Percentiles rank a stretch among this genome's conserved stretches.
Evolutionary conservation across 2,113 vertebrate species (phyloP).

Genomic region (Labrus mixtus): DNA sequence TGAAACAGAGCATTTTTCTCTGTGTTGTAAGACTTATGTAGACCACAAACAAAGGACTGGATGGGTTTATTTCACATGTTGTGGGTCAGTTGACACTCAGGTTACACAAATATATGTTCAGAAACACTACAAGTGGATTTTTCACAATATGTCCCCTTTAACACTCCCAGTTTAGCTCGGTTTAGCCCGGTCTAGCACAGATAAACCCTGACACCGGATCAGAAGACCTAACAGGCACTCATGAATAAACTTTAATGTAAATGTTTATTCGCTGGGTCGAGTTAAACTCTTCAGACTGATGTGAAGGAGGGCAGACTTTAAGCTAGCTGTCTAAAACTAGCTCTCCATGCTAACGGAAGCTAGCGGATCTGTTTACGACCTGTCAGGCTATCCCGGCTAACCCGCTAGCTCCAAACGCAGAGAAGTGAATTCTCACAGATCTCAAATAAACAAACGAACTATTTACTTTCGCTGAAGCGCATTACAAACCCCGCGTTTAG

Average conservation of each 20-base stretch:
- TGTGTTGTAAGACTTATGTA: too few species aligned
- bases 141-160: neutral
- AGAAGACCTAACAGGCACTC: neutral
- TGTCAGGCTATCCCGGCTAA: conserved; percentile 68
- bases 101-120: too few species aligned
- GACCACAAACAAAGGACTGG: too few species aligned
- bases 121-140: too few species aligned
- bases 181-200: neutral
- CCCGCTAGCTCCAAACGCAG: conserved; percentile 28
- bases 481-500: neutral
- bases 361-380: conserved; percentile 46
- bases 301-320: too few species aligned
- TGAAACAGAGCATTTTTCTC: too few species aligned
- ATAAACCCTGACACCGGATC: neutral
- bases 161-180: neutral
- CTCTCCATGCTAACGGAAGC: conserved; percentile 26
- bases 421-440: neutral
- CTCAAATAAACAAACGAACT: neutral
- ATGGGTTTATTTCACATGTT: too few species aligned
- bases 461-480: fast-evolving
- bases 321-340: too few species aligned
- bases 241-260: neutral
- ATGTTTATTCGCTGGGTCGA: fast-evolving
- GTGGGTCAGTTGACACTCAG: too few species aligned
- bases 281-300: too few species aligned